Conservation (phyloP, 2,888 invertebrate genomes). For the Microplitis deprimator region DNA sequence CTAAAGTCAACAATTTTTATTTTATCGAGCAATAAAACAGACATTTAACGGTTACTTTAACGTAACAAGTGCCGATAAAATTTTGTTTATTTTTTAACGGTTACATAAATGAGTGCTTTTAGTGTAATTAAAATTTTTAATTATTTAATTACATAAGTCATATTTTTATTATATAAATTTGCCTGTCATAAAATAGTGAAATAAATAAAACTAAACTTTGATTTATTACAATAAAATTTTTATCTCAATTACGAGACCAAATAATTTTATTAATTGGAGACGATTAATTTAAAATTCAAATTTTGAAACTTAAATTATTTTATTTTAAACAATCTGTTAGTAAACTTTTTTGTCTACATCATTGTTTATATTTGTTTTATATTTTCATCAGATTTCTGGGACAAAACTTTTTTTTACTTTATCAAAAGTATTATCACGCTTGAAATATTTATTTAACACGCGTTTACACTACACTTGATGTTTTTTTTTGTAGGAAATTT, state of each 20-base stretch:
- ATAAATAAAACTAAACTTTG: neutral
- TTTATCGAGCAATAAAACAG: constrained; percentile 16
- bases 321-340: neutral
- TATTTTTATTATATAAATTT: neutral
- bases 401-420: neutral
- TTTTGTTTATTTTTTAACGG: constrained; percentile 1
- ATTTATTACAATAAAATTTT: too few relatives aligned
- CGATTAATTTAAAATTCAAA: neutral
- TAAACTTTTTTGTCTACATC: neutral
- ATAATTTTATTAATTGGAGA: neutral
- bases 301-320: neutral
- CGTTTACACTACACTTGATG: neutral
- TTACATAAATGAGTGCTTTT: neutral
- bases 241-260: neutral
- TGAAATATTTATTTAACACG: neutral
- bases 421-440: neutral
- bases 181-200: neutral
- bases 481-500: neutral
- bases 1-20: neutral
- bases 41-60: constrained; percentile 27
- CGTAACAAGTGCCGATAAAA: neutral
- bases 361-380: neutral
- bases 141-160: neutral
- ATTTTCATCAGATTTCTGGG: neutral
- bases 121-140: neutral